Evolutionary conservation across 2,113 vertebrate genomes (phyloP).

Genomic region (Xenopus laevis): DNA sequence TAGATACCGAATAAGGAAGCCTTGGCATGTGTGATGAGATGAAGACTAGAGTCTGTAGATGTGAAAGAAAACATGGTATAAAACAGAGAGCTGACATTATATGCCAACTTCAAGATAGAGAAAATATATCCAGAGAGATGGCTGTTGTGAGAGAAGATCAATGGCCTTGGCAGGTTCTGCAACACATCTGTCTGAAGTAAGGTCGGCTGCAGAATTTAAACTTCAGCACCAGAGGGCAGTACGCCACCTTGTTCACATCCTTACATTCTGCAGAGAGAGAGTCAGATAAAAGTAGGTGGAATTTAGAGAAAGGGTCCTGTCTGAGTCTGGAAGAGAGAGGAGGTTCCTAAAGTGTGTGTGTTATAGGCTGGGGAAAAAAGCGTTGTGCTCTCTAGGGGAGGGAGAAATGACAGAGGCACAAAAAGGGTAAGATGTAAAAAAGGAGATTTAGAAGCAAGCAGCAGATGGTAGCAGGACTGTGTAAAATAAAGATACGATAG

Average conservation of each 20-base stretch:
- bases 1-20: too few species aligned
- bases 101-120: too few species aligned
- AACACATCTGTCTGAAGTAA: conserved; percentile 99
- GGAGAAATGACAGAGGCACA: conserved; percentile 3
- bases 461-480: too few species aligned
- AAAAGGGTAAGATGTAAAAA: neutral
- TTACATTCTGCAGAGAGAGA: conserved; percentile 81
- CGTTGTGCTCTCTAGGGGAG: neutral
- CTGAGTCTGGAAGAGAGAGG: neutral
- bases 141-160: conserved; percentile 52
- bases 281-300: neutral
- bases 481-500: too few species aligned
- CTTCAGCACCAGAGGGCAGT: conserved; percentile 98
- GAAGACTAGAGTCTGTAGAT: too few species aligned
- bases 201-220: conserved; percentile 97
- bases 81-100: too few species aligned
- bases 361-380: neutral
- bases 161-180: conserved; percentile 96
- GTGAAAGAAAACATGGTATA: too few species aligned
- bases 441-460: too few species aligned
- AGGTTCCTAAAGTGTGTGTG: neutral
- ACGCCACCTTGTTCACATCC: conserved; percentile 98
- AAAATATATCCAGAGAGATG: too few species aligned
- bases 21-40: too few species aligned
- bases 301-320: conserved; percentile 12